Base-by-base conservation (phyloP, 2,113 vertebrate species). In the Anthoscopus minutus region DNA sequence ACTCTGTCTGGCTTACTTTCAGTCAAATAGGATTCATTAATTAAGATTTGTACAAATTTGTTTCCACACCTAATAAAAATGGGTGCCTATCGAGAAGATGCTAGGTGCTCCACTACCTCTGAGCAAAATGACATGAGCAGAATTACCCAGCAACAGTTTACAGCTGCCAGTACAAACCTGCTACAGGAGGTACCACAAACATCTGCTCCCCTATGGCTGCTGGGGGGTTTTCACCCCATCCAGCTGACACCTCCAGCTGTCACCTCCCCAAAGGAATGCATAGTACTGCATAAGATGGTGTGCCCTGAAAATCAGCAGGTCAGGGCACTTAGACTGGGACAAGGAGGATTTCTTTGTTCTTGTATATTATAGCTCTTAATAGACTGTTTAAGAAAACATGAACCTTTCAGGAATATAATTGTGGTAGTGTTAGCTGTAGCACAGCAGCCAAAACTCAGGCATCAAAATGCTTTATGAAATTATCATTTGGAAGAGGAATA, bases 401-500 rank as follows among this genome's bases (percentile, higher is more conserved):
- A 81, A 81, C 42, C 19, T 81, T 81, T 76, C 35, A 81, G 58
- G 78, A 67, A 71, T 2, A 3, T 45, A 87, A 37, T 33, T 56
- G 48, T 35, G 16, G 23, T 70, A 69, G 35, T 56, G 60, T 71
- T 71, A 70, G 44, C 10, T 83, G 56, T 47, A 85, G 54, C 38
- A 62, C 21, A 57, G 74, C 62, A 93, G 88, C 47, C 79, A 91
- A 80, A 71, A 40, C 37, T 44, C 28, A 18, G 72, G 60, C 47
- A 81, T 54, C 85, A 42, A 61, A 88, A 57, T 30, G 89, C 65
- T 18, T 80, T 21, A 28, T 30, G 51, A 92, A 94, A 87, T 73
- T 76, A 80, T 92, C 42, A 77, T 93, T 71, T 91, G 67, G 78
- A 88, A 77, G 80, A 91, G 21, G 50, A 95, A 44, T 22, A 40